Evolutionary conservation across 92 coral and sea anemone genomes (phyloP), one percentile per base, ranked within the genome.

Genomic region (Actinernus sp.): DNA sequence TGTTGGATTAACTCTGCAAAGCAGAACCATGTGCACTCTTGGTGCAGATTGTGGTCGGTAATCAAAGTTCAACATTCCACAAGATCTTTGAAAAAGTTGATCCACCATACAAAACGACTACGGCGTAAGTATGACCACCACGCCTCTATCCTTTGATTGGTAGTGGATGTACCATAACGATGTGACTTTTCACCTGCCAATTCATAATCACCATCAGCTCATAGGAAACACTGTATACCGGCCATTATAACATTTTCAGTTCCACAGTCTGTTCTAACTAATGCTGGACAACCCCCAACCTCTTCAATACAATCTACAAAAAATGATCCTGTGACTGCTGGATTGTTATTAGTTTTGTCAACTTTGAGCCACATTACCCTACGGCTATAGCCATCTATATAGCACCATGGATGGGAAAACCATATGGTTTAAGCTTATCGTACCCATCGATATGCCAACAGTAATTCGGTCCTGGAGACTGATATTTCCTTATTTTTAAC

Each of bases 1-100:
- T 58, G 49, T 43, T 79, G 86, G 59, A 79, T 52, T 37, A 79
- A 25, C 24, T 44, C 19, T 40, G 58, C 32, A 59, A 59, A 63
- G 36, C 70, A 63, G 59, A 63, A 63, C 70, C 70, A 63, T 37
- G 44, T 2, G 34, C 70, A 63, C 43, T 63, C 62, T 1, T 45
- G 23, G 27, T 63, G 70, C 4, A 28, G 24, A 7, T 28, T 41
- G 29, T 63, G 18, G 1, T 60, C 70, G 44, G 5, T 40, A 2
- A 41, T 30, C 2, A 24, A 63, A 5, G 24, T 18, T 45, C 70
- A 61, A 17, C 70, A 3, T 11, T 63, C 70, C 10, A 37, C 32
- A 12, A 45, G 70, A 29, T 63, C 59, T 32, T 63, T 63, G 31
- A 63, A 63, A 43, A 63, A 65, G 36, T 49, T 65, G 19, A 65